phyloP scores from a whole-genome alignment of 2,113 vertebrate species.

The Atractosteus spatula region DNA sequence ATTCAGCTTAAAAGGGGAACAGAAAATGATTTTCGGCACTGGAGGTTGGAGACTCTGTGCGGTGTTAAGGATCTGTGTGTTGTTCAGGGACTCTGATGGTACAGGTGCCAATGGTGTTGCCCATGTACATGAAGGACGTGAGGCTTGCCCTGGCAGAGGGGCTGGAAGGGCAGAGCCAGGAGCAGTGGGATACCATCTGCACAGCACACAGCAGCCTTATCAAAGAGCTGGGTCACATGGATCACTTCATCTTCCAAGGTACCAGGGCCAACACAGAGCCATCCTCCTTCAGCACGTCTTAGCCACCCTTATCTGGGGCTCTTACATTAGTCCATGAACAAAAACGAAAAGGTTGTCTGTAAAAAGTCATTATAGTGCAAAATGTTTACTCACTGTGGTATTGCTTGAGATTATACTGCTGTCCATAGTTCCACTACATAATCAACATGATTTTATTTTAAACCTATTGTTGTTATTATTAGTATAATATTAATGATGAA shows the following conservation, averaged over 20 bases:
- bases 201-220: slow-evolving; percentile 4
- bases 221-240: background rate
- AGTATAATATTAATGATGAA: too few species aligned
- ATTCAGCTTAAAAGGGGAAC: too few species aligned
- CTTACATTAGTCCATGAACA: too few species aligned
- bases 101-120: slow-evolving; percentile 19
- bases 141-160: slow-evolving; percentile 24
- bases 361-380: background rate
- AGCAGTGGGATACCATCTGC: slow-evolving; percentile 16
- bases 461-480: too few species aligned
- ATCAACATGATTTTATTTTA: too few species aligned
- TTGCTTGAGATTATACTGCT: too few species aligned
- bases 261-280: background rate
- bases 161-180: background rate
- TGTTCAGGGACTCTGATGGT: background rate
- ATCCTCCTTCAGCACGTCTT: background rate
- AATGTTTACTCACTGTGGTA: background rate
- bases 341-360: too few species aligned
- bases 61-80: background rate
- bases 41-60: background rate
- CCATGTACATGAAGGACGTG: slow-evolving; percentile 34
- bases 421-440: too few species aligned
- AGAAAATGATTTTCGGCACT: too few species aligned
- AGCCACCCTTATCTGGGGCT: too few species aligned
- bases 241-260: slow-evolving; percentile 22